phyloP scores from a whole-genome alignment of 2,888 invertebrate species.

The Tanaodytes sp. region DNA sequence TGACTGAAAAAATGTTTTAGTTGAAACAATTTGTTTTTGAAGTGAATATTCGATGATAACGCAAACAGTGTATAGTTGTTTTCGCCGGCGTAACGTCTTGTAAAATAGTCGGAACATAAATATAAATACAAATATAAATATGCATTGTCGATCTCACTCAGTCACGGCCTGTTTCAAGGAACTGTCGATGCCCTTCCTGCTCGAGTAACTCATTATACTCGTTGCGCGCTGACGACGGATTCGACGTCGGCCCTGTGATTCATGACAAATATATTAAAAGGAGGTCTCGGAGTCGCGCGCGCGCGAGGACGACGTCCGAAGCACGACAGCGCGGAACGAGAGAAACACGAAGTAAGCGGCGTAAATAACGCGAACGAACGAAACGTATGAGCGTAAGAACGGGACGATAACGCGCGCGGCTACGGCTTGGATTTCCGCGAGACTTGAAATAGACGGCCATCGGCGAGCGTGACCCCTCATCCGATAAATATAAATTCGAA shows the following conservation, averaged over 20 bases:
- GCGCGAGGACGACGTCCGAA: slow-evolving; percentile 12
- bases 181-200: slow-evolving; percentile 37
- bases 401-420: too few relatives aligned
- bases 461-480: too few relatives aligned
- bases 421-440: neutral
- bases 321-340: slow-evolving; percentile 5
- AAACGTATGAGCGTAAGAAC: too few relatives aligned
- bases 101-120: slow-evolving; percentile 44
- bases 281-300: slow-evolving; percentile 17
- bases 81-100: slow-evolving; percentile 48
- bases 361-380: neutral
- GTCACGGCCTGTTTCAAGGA: slow-evolving; percentile 48
- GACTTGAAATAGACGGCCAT: slow-evolving; percentile 25
- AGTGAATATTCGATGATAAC: slow-evolving; percentile 30
- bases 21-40: too few relatives aligned
- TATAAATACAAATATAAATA: too few relatives aligned
- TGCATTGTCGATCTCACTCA: slow-evolving; percentile 51
- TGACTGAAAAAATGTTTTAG: too few relatives aligned
- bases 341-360: slow-evolving; percentile 6
- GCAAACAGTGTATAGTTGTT: slow-evolving; percentile 39
- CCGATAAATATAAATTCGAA: too few relatives aligned
- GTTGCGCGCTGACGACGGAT: slow-evolving; percentile 37
- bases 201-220: too few relatives aligned
- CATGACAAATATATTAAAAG: slow-evolving; percentile 43
- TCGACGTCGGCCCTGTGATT: slow-evolving; percentile 39